These are phyloP conservation scores for Cygnus atratus DNA, from an alignment of 2,113 vertebrate genomes.

Conservation along the genomic window DNA sequence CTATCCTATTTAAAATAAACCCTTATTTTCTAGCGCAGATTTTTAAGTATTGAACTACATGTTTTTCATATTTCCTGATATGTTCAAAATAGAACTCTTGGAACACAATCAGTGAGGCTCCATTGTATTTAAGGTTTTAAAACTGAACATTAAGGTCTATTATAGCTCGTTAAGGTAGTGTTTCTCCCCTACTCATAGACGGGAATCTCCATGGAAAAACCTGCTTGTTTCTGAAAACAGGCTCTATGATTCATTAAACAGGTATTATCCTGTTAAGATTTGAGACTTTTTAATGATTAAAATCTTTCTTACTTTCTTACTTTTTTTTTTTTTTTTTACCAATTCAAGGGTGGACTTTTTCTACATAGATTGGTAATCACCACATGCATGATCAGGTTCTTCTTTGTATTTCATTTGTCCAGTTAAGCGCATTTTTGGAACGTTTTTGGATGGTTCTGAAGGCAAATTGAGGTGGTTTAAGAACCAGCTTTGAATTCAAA, in stretches of 20 bases:
- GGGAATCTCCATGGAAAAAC: slow-evolving; percentile 92
- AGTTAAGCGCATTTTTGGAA: neutral
- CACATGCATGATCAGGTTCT: neutral
- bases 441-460: neutral
- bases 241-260: slow-evolving; percentile 87
- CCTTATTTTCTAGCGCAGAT: neutral
- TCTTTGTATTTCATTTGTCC: neutral
- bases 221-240: slow-evolving; percentile 88
- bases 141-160: slow-evolving; percentile 4
- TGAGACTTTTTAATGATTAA: slow-evolving; percentile 70
- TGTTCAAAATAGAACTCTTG: neutral
- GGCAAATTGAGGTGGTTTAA: neutral
- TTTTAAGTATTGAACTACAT: neutral
- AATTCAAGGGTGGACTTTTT: slow-evolving; percentile 72
- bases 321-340: neutral
- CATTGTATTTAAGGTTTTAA: slow-evolving; percentile 16
- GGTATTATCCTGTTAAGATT: slow-evolving; percentile 84
- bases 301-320: no score
- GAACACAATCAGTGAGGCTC: neutral
- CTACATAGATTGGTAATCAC: slow-evolving; percentile 77
- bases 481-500: neutral
- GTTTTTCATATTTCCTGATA: slow-evolving; percentile 14
- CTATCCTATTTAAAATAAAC: neutral
- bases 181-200: slow-evolving; percentile 88
- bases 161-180: slow-evolving; percentile 78